Base-by-base conservation (phyloP, 1,140 invertebrate genomes). In the Nylanderia fulva region DNA sequence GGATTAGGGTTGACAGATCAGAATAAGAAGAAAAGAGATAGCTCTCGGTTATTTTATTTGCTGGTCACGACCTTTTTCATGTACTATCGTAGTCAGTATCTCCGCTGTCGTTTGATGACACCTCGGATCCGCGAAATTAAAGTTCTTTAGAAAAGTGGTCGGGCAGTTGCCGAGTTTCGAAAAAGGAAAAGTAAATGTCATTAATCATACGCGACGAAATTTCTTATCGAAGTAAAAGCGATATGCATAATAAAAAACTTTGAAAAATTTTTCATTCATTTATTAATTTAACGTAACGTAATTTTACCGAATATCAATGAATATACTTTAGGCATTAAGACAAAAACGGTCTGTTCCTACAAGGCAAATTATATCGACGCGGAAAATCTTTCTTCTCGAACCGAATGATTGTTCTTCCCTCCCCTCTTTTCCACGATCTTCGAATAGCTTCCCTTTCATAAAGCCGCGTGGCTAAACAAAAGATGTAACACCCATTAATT, bases 401-500 rank as follows among this genome's bases (percentile, higher is more conserved):
- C n/a, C 36, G 48, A 42, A 56, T 39, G 21, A 80, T 80, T 15
- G 29, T 80, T n/a, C 18, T 15, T 11, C 39, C 36, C 36, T 9
- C 36, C 52, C 36, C n/a, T n/a, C n/a, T n/a, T n/a, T n/a, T n/a
- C n/a, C 11, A 58, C 29, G 29, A 54, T 58, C 27, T 58, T 21
- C 5, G 13, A n/a, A 45, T 29, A 54, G 13, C 45, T 24, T 15
- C 36, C 69, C 66, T 56, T 71, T 58, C 66, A 27, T 71, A 60
- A 82, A 82, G 66, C 71, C 66, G 42, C 24, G 27, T 82, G 77
- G 66, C 52, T 82, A 82, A 79, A 79, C 76, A 76, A 76, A 63
- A 45, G 58, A 63, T 39, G 29, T 61, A 36, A 60, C 64, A 71
- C 61, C 71, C 77, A 84, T 89, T 89, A 88, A 89, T 89, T 89